Evolutionary conservation across 2,113 vertebrate species (phyloP).

Genomic region (Lycaon pictus): DNA sequence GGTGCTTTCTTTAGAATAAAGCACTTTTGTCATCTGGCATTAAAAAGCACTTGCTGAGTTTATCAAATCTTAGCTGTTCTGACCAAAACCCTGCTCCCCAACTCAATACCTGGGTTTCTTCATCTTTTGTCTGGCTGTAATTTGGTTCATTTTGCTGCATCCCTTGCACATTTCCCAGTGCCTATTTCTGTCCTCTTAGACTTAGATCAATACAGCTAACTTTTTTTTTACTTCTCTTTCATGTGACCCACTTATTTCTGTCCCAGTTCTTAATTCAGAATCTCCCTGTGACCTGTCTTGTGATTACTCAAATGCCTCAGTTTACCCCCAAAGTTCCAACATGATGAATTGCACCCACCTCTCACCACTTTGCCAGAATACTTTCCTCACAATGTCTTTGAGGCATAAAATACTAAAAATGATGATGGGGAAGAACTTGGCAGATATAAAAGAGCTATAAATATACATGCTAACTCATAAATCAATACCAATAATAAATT

Average conservation of each 20-base stretch:
- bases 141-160: constrained; percentile 47
- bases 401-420: constrained; percentile 57
- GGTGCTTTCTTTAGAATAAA: constrained; percentile 14
- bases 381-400: not conserved
- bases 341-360: not conserved
- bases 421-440: constrained; percentile 34
- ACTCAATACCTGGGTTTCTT: constrained; percentile 14
- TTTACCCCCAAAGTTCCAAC: constrained; percentile 58
- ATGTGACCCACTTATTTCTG: constrained; percentile 70
- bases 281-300: not conserved
- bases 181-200: constrained; percentile 71
- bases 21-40: not conserved
- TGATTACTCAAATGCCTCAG: constrained; percentile 41
- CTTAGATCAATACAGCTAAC: constrained; percentile 64
- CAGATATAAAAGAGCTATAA: constrained; percentile 66
- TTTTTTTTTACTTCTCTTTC: constrained; percentile 43
- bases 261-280: constrained; percentile 63
- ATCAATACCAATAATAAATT: constrained; percentile 76
- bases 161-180: constrained; percentile 54
- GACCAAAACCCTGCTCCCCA: not conserved
- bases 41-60: constrained; percentile 24
- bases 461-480: constrained; percentile 63
- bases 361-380: not conserved
- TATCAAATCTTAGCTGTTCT: constrained; percentile 27
- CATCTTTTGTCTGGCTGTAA: not conserved